A percentile compares a stretch with the other conserved stretches of the same genome.
Conservation (phyloP, 2,113 vertebrate species). For the Gobio gobio region DNA sequence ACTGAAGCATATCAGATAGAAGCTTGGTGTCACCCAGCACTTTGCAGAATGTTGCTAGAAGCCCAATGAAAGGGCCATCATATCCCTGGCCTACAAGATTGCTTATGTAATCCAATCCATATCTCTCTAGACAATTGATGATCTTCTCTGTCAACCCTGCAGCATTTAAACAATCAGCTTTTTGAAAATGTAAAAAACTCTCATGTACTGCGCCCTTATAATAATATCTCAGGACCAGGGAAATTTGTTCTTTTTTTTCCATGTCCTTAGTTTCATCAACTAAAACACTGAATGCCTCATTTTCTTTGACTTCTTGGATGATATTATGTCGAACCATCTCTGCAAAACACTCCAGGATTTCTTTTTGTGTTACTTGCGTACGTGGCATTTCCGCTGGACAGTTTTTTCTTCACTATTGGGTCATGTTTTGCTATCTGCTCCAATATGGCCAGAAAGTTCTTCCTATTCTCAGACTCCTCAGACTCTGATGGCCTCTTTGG, state of each 20-base stretch:
- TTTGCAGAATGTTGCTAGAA: conserved; percentile 30
- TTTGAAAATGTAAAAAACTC: conserved; percentile 18
- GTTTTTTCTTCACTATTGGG: conserved; percentile 30
- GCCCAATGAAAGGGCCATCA: conserved; percentile 9
- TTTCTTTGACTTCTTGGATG: conserved; percentile 40
- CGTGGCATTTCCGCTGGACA: conserved; percentile 1
- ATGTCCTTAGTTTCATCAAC: conserved; percentile 49
- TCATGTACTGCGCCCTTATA: conserved; percentile 28
- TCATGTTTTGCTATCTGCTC: conserved; percentile 38
- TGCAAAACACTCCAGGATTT: conserved; percentile 39
- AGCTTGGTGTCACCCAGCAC: conserved; percentile 30
- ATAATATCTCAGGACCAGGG: conserved; percentile 44
- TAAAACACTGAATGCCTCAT: conserved; percentile 37
- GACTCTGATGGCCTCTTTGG: conserved; percentile 29
- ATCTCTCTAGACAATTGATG: conserved; percentile 28
- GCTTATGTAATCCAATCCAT: conserved; percentile 20
- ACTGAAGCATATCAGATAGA: conserved; percentile 37
- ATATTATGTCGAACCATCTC: conserved; percentile 28
- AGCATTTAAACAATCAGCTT: conserved; percentile 27
- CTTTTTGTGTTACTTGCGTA: conserved; percentile 46
- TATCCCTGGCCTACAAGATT: no score
- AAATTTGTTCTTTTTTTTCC: conserved; percentile 36
- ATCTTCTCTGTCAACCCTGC: conserved; percentile 17
- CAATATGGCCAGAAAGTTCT: conserved; percentile 37
- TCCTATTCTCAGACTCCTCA: conserved; percentile 6